phyloP scores from a whole-genome alignment of 92 coral and sea anemone species.

The Paramuricea clavata region DNA sequence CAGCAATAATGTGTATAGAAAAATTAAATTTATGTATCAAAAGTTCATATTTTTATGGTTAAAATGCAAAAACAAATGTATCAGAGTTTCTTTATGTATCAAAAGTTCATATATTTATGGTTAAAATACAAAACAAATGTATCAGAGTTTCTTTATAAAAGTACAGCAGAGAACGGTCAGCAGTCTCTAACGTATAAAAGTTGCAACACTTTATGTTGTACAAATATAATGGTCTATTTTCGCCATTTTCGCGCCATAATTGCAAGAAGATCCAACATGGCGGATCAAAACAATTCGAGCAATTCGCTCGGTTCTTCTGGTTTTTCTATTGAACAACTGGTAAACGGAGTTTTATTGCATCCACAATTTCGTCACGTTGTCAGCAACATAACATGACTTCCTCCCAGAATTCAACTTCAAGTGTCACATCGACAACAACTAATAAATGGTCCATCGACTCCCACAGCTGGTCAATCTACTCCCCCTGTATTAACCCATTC shows the following conservation, averaged over 20 bases:
- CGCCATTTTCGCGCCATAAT: not conserved
- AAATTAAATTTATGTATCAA: too few species aligned
- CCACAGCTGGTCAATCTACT: not conserved
- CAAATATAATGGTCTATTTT: not conserved
- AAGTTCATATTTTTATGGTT: too few species aligned
- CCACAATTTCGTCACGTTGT: constrained; percentile 14
- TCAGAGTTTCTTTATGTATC: too few species aligned
- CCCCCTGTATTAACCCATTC: not conserved
- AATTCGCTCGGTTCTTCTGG: not conserved
- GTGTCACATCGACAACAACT: not conserved
- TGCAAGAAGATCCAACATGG: not conserved
- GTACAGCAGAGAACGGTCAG: not conserved
- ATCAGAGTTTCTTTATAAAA: too few species aligned
- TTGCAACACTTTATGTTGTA: not conserved
- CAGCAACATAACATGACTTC: constrained; percentile 26
- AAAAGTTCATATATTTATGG: too few species aligned
- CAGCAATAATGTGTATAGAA: too few species aligned
- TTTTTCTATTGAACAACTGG: constrained; percentile 8
- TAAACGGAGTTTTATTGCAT: constrained; percentile 22
- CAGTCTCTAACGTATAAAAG: constrained; percentile 12
- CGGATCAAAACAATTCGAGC: not conserved
- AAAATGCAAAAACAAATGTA: too few species aligned
- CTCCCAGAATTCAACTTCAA: constrained; percentile 6
- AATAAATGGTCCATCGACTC: not conserved
- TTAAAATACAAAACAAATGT: too few species aligned